A percentile compares a stretch with the other conserved stretches of the same genome.
Evolutionary conservation across 2,113 vertebrate species (phyloP).

Genomic region (Origma solitaria): DNA sequence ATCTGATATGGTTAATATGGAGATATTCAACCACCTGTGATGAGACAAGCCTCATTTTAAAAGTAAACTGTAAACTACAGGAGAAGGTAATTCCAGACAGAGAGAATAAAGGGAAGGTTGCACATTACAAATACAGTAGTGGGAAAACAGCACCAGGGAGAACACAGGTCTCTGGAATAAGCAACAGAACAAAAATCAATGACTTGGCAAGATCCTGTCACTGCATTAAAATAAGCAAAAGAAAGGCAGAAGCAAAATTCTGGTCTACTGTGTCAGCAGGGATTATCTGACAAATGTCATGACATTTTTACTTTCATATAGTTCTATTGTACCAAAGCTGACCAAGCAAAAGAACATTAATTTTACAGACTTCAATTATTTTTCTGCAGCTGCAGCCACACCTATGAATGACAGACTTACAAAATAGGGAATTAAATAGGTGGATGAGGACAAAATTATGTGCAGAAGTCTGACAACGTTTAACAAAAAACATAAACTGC

Average conservation of each 20-base stretch:
- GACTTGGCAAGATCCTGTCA: not conserved
- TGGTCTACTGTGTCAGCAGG: not conserved
- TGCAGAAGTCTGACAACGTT: not conserved
- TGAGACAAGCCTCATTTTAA: not conserved
- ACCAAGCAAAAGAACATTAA: not conserved
- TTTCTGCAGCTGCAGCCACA: not conserved
- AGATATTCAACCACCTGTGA: not conserved
- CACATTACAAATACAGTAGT: not conserved
- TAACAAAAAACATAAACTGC: not conserved
- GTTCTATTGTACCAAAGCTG: not conserved
- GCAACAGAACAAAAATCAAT: not conserved
- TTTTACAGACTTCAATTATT: not conserved
- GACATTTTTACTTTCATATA: not conserved
- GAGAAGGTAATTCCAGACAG: not conserved
- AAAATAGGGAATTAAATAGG: not conserved
- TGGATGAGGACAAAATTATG: not conserved
- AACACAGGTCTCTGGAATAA: not conserved
- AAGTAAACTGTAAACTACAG: not conserved
- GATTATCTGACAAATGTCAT: not conserved
- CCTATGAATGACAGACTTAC: not conserved
- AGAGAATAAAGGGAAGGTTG: not conserved
- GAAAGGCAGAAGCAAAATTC: not conserved
- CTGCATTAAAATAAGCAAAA: not conserved
- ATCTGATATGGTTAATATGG: not conserved
- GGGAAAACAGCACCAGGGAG: not conserved